Percentiles rank a stretch among this genome's conserved stretches.
These are phyloP conservation scores for Actinostola sp. DNA, from an alignment of 92 coral and sea anemone genomes.

Conservation along the genomic window DNA sequence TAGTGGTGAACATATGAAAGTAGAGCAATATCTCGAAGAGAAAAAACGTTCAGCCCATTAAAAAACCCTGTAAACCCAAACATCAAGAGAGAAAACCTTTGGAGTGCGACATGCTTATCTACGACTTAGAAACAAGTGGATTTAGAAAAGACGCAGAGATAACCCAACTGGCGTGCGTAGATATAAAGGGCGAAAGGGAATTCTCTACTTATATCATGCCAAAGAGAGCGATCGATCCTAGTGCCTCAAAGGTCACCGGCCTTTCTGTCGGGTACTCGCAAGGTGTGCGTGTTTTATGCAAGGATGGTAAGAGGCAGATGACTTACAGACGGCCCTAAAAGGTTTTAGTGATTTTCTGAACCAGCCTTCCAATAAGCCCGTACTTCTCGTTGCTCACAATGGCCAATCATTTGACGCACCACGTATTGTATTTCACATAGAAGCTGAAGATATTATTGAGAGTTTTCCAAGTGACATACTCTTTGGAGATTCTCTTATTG, in stretches of 20 bases:
- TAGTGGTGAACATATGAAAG: background rate
- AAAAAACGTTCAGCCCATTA: background rate
- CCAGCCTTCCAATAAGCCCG: background rate
- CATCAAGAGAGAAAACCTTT: background rate
- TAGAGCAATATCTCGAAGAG: background rate
- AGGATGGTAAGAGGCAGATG: background rate
- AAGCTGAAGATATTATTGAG: background rate
- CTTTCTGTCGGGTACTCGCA: slow-evolving; percentile 15
- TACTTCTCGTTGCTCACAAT: slow-evolving; percentile 26
- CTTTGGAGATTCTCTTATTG: slow-evolving; percentile 19
- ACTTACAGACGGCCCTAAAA: background rate
- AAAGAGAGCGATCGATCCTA: slow-evolving; percentile 14
- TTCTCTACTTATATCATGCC: slow-evolving; percentile 20
- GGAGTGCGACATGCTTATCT: background rate
- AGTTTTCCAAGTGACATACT: background rate
- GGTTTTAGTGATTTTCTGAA: slow-evolving; percentile 18
- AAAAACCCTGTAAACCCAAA: background rate
- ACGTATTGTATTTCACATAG: background rate
- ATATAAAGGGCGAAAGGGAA: slow-evolving; percentile 15
- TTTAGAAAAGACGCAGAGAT: slow-evolving; percentile 18
- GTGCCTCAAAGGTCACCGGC: slow-evolving; percentile 32
- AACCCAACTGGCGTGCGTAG: slow-evolving; percentile 19
- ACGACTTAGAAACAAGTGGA: background rate
- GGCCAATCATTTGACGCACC: slow-evolving; percentile 38
- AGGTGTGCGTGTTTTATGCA: slow-evolving; percentile 8